These are phyloP conservation scores for Poeciliopsis turrubarensis DNA, from an alignment of 2,113 vertebrate species.

Conservation along the genomic window DNA sequence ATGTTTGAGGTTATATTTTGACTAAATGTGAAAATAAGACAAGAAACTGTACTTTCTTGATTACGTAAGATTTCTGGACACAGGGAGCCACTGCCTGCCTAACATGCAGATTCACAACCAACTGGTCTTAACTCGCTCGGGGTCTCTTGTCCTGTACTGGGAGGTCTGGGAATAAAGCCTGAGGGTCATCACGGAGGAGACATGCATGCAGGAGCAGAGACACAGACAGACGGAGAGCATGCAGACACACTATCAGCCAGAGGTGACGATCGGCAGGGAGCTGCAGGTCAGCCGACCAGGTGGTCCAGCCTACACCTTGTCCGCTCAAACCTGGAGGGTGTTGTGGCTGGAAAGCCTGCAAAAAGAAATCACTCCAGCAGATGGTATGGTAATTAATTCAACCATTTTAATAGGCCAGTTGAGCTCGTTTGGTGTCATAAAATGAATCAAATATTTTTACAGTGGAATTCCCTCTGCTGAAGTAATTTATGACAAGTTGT, in stretches of 20 bases:
- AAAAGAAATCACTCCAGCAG: constrained; percentile 33
- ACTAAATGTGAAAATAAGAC: not conserved
- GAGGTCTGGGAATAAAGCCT: constrained; percentile 61
- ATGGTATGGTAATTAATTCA: constrained; percentile 49
- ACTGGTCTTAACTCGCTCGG: constrained; percentile 57
- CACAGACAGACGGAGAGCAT: constrained; percentile 22
- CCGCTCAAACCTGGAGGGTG: constrained; percentile 32
- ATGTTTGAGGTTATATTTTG: not conserved
- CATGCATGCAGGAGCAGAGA: constrained; percentile 51
- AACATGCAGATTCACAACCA: constrained; percentile 46
- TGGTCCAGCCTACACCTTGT: constrained; percentile 65
- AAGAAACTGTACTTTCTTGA: not conserved
- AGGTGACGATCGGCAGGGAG: constrained; percentile 62
- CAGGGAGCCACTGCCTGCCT: constrained; percentile 54
- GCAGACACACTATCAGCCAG: constrained; percentile 58
- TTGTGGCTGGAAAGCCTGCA: constrained; percentile 32
- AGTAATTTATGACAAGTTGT: constrained; percentile 15
- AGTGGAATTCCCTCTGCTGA: constrained; percentile 20
- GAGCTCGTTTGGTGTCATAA: constrained; percentile 33
- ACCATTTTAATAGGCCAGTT: constrained; percentile 39
- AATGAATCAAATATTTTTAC: constrained; percentile 33
- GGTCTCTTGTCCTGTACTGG: constrained; percentile 39
- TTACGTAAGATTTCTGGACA: constrained; percentile 6
- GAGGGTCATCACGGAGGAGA: constrained; percentile 57
- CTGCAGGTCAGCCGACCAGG: constrained; percentile 67